Evolutionary conservation across 2,113 vertebrate genomes (phyloP).

Genomic region (Triplophysa rosa): DNA sequence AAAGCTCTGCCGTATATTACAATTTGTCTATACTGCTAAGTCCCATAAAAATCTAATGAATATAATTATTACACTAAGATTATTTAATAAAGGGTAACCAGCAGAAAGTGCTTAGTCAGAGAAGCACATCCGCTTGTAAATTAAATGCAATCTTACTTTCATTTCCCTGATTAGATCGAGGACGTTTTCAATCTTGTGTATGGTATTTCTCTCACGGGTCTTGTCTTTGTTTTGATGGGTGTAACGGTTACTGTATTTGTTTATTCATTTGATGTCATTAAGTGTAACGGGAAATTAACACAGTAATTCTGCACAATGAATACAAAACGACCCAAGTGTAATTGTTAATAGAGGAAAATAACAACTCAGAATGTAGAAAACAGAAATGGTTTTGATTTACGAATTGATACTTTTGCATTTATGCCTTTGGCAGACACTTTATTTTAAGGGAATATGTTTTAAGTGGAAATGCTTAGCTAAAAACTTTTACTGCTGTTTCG

Average conservation of each 20-base stretch:
- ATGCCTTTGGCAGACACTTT: neutral
- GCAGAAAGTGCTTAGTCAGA: slow-evolving; percentile 19
- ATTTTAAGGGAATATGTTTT: no score
- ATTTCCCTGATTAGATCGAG: slow-evolving; percentile 19
- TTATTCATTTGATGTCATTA: neutral
- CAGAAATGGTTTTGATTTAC: neutral
- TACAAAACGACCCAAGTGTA: slow-evolving; percentile 27
- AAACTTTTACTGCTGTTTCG: no score
- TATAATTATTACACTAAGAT: slow-evolving; percentile 45
- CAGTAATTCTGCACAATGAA: slow-evolving; percentile 12
- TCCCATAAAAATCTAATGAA: slow-evolving; percentile 43
- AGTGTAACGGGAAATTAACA: slow-evolving; percentile 5
- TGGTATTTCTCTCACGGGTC: neutral
- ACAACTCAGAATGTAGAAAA: neutral
- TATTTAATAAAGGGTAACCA: slow-evolving; percentile 16
- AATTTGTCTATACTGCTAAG: slow-evolving; percentile 41
- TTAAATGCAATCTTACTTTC: slow-evolving; percentile 5
- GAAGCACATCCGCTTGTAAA: neutral
- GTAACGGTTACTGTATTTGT: neutral
- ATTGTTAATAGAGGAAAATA: slow-evolving; percentile 23
- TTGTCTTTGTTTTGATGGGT: slow-evolving; percentile 8
- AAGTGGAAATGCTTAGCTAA: no score
- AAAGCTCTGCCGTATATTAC: slow-evolving; percentile 7
- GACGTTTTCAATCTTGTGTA: neutral
- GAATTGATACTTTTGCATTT: neutral